Conservation (phyloP, 2,888 invertebrate species). For the Oligia strigilis region DNA sequence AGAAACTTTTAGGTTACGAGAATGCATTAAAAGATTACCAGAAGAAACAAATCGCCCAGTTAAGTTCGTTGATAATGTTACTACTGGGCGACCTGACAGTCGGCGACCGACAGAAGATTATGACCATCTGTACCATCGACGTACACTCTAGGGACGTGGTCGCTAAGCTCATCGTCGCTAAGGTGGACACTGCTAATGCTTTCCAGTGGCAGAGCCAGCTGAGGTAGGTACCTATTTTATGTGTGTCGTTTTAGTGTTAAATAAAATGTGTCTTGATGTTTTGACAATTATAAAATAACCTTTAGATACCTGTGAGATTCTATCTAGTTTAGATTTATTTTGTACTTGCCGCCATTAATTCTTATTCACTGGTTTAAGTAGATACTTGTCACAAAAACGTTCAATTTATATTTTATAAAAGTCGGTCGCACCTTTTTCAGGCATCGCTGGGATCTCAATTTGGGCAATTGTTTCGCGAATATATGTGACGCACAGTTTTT, state of each 20-base stretch:
- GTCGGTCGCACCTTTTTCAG: constrained; percentile 73
- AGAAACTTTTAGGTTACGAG: constrained; percentile 92
- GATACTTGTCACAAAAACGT: not conserved
- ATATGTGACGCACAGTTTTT: constrained; percentile 98
- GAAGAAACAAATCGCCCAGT: constrained; percentile 95
- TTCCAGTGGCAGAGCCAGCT: constrained; percentile 98
- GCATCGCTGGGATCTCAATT: constrained; percentile 95
- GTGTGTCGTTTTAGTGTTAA: constrained; percentile 1
- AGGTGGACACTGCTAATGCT: constrained; percentile 94
- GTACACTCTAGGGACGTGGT: constrained; percentile 98
- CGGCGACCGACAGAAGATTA: constrained; percentile 98
- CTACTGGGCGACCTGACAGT: constrained; percentile 95
- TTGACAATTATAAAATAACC: not conserved
- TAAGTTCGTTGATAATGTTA: constrained; percentile 95
- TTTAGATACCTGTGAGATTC: not conserved
- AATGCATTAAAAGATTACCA: constrained; percentile 98
- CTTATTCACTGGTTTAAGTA: not conserved
- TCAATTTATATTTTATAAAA: not conserved
- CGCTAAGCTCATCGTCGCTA: constrained; percentile 95
- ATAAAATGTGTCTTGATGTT: not conserved
- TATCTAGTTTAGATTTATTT: not conserved
- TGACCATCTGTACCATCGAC: constrained; percentile 99
- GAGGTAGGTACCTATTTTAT: constrained; percentile 79
- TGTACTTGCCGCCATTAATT: not conserved
- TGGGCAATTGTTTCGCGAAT: constrained; percentile 96